phyloP scores from a whole-genome alignment of 64 coral and sea anemone species.

The Montipora efflorescens region DNA sequence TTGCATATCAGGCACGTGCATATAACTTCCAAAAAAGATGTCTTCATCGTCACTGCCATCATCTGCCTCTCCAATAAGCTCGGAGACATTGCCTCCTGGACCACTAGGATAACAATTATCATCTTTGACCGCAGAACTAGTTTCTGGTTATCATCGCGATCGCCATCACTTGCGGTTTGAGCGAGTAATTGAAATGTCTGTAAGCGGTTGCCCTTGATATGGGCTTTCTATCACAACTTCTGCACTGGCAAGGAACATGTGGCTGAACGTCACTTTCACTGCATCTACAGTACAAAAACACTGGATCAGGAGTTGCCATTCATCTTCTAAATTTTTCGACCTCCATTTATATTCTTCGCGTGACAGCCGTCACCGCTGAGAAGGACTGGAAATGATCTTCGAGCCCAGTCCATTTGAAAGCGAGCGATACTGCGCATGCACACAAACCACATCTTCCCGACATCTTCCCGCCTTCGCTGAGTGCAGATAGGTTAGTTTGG shows the following conservation, averaged over 20 bases:
- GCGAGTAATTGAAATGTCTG: neutral
- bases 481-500: neutral
- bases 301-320: neutral
- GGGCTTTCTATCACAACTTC: neutral
- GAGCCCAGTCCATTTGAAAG: neutral
- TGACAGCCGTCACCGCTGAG: neutral
- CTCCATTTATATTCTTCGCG: no score
- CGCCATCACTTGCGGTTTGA: neutral
- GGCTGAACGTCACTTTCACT: neutral
- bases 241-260: neutral
- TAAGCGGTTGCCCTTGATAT: constrained; percentile 3
- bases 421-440: neutral
- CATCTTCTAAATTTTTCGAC: no score
- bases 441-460: neutral
- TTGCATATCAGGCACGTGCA: neutral
- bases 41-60: no score
- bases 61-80: no score
- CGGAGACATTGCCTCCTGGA: no score
- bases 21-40: no score
- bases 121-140: no score
- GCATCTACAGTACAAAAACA: neutral
- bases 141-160: neutral
- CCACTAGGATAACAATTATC: no score
- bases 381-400: neutral
- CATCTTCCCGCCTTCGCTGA: neutral